These are phyloP conservation scores for Bombus haemorrhoidalis DNA, from an alignment of 1,140 invertebrate species.

Conservation along the genomic window DNA sequence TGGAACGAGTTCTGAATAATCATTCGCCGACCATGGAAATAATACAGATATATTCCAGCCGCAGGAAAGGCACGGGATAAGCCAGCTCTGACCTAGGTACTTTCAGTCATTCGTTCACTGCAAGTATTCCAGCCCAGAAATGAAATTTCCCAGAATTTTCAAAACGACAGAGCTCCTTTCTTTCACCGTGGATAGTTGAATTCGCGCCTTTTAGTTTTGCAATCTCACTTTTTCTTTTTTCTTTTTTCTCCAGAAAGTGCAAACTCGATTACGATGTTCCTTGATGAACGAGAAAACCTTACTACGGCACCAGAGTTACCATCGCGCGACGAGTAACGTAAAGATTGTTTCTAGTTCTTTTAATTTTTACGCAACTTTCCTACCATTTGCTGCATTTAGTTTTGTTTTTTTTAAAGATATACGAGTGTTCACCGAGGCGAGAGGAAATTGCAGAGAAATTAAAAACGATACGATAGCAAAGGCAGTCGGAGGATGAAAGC, in stretches of 20 bases:
- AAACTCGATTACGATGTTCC: conserved; percentile 14
- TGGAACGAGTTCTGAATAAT: not conserved
- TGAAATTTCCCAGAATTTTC: not conserved
- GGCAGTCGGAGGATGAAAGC: not conserved
- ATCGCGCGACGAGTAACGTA: not conserved
- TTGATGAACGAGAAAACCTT: not conserved
- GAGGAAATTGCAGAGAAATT: not conserved
- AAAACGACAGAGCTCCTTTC: not conserved
- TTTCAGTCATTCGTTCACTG: not conserved
- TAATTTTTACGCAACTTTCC: not conserved
- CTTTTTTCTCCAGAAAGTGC: not conserved
- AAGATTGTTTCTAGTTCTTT: not conserved
- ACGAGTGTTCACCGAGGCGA: too few relatives aligned
- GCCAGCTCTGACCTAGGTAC: not conserved
- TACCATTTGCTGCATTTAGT: not conserved
- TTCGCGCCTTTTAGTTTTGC: not conserved
- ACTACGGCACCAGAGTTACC: too few relatives aligned
- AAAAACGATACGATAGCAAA: not conserved
- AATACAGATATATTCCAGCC: not conserved
- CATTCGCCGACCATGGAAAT: not conserved
- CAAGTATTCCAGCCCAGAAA: not conserved
- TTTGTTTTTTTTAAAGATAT: not conserved
- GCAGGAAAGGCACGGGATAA: not conserved
- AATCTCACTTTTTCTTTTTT: not conserved
- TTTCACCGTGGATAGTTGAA: not conserved